phyloP scores from a whole-genome alignment of 35 echinoderm and acorn worm genomes.

The Lytechinus pictus region DNA sequence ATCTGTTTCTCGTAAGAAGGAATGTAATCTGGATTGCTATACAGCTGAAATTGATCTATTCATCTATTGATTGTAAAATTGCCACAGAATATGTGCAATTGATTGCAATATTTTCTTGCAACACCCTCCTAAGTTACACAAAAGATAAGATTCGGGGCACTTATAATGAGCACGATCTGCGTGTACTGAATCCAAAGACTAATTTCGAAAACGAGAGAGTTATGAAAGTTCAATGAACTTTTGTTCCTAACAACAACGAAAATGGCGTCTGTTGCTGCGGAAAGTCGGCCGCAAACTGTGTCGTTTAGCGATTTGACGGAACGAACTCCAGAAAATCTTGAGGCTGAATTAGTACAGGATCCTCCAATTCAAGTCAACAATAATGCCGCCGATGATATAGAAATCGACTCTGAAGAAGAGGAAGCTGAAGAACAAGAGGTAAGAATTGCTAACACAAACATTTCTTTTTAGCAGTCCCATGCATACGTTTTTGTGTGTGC shows the following conservation, averaged over 20 bases:
- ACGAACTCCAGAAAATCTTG: not conserved
- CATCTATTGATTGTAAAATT: too few relatives aligned
- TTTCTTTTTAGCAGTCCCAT: slow-evolving; percentile 26
- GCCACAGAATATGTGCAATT: too few relatives aligned
- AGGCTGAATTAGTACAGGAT: not conserved
- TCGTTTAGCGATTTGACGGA: slow-evolving; percentile 42
- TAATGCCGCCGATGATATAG: not conserved
- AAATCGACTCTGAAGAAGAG: slow-evolving; percentile 33
- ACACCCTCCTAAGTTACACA: too few relatives aligned
- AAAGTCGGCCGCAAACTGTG: slow-evolving; percentile 47
- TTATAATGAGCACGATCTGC: too few relatives aligned
- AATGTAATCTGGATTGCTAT: too few relatives aligned
- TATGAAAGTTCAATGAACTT: slow-evolving; percentile 42
- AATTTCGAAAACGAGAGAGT: not conserved
- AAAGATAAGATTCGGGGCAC: too few relatives aligned
- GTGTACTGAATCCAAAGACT: too few relatives aligned
- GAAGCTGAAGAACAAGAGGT: slow-evolving; percentile 45
- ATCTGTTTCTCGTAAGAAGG: too few relatives aligned
- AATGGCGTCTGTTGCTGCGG: slow-evolving; percentile 44
- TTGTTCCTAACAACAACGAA: slow-evolving; percentile 30
- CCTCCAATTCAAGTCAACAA: not conserved
- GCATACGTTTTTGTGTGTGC: not conserved
- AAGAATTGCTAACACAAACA: not conserved
- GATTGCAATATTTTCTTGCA: too few relatives aligned
- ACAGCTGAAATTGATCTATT: too few relatives aligned